Conservation (phyloP, 2,113 vertebrate genomes). For the Elaphurus davidianus region DNA sequence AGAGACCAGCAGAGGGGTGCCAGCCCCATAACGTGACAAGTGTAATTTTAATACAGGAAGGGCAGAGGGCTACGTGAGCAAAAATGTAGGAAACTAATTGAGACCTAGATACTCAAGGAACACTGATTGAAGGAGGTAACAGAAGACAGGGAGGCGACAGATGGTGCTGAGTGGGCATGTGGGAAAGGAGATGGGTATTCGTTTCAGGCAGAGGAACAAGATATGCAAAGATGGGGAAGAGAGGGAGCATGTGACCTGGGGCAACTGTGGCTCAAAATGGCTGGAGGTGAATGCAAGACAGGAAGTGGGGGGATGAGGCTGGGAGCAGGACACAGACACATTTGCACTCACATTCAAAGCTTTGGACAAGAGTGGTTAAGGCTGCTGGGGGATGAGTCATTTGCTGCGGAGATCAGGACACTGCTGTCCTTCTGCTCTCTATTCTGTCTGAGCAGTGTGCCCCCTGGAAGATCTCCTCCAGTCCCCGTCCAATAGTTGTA, state of each 20-base stretch:
- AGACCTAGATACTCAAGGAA: too few relatives aligned
- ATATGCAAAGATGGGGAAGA: background rate
- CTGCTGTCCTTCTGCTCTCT: background rate
- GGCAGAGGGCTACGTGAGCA: too few relatives aligned
- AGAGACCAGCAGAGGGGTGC: too few relatives aligned
- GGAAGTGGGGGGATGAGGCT: background rate
- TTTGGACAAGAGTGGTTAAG: background rate
- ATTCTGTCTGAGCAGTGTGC: background rate
- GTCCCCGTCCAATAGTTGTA: background rate
- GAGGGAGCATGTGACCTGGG: background rate
- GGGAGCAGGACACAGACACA: background rate
- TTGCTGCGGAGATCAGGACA: background rate
- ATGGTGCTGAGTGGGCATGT: background rate
- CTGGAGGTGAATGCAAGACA: background rate
- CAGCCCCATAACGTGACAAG: too few relatives aligned
- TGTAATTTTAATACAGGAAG: too few relatives aligned
- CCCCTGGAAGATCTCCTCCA: background rate
- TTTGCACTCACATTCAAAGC: background rate
- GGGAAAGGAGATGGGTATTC: background rate
- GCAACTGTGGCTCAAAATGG: background rate
- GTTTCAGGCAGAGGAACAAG: background rate
- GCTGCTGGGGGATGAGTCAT: background rate
- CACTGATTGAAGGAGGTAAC: too few relatives aligned
- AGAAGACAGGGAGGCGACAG: too few relatives aligned
- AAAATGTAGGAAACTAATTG: too few relatives aligned